A percentile compares a stretch with the other conserved stretches of the same genome.
Conservation (phyloP, 2,797 vertebrate species). For the Microcaecilia unicolor region DNA sequence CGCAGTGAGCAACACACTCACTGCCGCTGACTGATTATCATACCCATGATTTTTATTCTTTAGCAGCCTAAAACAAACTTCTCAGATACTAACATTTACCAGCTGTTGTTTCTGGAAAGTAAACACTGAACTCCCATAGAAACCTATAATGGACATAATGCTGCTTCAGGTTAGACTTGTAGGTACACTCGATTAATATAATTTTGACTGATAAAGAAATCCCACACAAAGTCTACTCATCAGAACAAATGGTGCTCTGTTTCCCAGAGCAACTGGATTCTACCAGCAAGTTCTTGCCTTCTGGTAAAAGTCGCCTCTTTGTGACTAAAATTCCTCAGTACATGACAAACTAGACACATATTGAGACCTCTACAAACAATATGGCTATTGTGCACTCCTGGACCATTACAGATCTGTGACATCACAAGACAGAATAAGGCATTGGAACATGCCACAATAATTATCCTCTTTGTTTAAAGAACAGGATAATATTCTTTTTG, state of each 20-base stretch:
- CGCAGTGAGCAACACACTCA: too few relatives aligned
- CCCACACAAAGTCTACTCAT: slow-evolving; percentile 22
- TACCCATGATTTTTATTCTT: too few relatives aligned
- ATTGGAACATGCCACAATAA: background rate
- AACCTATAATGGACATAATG: slow-evolving; percentile 3
- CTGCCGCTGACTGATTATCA: too few relatives aligned
- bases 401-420: slow-evolving; percentile 2
- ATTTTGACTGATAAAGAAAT: slow-evolving; percentile 27
- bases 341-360: slow-evolving; percentile 31
- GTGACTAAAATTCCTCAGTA: slow-evolving; percentile 38
- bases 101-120: background rate
- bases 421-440: slow-evolving; percentile 21
- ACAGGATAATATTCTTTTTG: too few relatives aligned
- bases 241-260: slow-evolving; percentile 35
- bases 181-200: slow-evolving; percentile 28
- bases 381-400: slow-evolving; percentile 17
- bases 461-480: too few relatives aligned
- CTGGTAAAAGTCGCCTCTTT: slow-evolving; percentile 40
- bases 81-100: background rate
- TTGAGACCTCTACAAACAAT: slow-evolving; percentile 44
- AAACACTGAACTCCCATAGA: background rate
- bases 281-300: slow-evolving; percentile 10
- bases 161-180: slow-evolving; percentile 7
- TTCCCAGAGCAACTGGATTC: slow-evolving; percentile 6
- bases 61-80: too few relatives aligned